Evolutionary conservation across 2,797 vertebrate genomes (phyloP), one percentile per base, ranked within the genome.

Genomic region (Neosilurus hyrtlii): DNA sequence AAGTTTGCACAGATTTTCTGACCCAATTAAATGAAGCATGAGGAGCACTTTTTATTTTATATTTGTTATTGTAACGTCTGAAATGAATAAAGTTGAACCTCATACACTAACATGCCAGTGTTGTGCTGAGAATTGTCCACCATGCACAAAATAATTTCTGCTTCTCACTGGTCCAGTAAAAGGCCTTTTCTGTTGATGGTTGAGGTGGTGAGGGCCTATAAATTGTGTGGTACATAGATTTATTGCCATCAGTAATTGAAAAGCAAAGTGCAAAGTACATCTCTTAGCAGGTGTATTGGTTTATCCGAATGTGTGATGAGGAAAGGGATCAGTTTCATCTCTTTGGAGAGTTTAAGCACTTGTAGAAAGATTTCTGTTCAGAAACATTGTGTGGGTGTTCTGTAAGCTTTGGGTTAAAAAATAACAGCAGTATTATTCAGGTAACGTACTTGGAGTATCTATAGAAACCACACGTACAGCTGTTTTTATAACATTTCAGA

Each of bases 351-450:
- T 30, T 75, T 22, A 75, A 59, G 72, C 54, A 37, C 16, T 37
- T 49, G 59, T 49, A 37, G 43, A 51, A 78, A 78, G 61, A 26
- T 51, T 59, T 51, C 61, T 52, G 15, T 51, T 65, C 2, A 76
- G 43, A 37, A 52, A 78, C 61, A 52, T 65, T 65, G 76, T 78
- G 76, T 78, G 76, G 76, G 76, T 65, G 76, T 52, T 78, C 18
- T 78, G 61, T 78, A 63, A 18, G 59, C 43, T 51, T 61, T 18
- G 37, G 12, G 56, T 56, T 76, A n/a, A 43, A 65, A 81, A 81
- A 81, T 72, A 30, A 51, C n/a, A 15, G 51, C 79, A 54, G 14
- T 57, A 20, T 30, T 51, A 26, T 61, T 26, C 35, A 52, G 68
- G 67, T 71, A 26, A 61, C 56, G 8, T 51, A 61, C 61, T 16